Base-by-base conservation (phyloP, 2,797 vertebrate genomes). In the Tragopan temminckii region DNA sequence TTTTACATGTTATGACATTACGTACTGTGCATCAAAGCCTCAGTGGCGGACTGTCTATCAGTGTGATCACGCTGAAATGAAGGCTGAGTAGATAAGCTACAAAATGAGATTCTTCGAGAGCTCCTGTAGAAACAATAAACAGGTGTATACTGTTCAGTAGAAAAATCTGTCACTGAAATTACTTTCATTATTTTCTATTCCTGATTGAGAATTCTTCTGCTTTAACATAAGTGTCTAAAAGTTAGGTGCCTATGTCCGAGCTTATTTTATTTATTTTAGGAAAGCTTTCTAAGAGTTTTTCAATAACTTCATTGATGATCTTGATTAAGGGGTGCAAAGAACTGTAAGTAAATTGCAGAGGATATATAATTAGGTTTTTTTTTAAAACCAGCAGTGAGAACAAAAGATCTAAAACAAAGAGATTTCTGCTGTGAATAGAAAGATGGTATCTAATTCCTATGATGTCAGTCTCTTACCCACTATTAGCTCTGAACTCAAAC, bases 301-400 rank as follows among this genome's bases (percentile, higher is more conserved):
- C 61, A 74, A 38, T 50, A 92, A 83, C 42, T 89, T 80, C n/a
- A 59, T 40, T 78, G 46, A 85, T 75, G 24, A 88, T 68, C 62
- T 91, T 79, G 42, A 62, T 89, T 75, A 80, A 84, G 31, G n/a
- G 11, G 9, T 86, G 33, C 82, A 45, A 69, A 93, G 13, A 8
- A 88, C 10, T 77, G 85, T 11, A 89, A 76, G 45, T 76, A 53
- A 86, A 87, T 79, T 79, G 17, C 31, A 50, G 45, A 83, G 5
- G 17, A 55, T 80, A 85, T 82, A 85, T 91, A 87, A 90, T 59
- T 64, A 71, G 27, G 24, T 11, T 2, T 1, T 29, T 93, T 89
- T 88, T 35, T n/a, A n/a, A 93, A 92, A 89, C 19, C 33, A 82
- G 29, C 11, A 80, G 18, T 31, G 17, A 81, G 57, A 84, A 94